Percentiles rank a stretch among this genome's conserved stretches.
Conservation (phyloP, 2,888 invertebrate genomes). For the Apamea epomidion region DNA sequence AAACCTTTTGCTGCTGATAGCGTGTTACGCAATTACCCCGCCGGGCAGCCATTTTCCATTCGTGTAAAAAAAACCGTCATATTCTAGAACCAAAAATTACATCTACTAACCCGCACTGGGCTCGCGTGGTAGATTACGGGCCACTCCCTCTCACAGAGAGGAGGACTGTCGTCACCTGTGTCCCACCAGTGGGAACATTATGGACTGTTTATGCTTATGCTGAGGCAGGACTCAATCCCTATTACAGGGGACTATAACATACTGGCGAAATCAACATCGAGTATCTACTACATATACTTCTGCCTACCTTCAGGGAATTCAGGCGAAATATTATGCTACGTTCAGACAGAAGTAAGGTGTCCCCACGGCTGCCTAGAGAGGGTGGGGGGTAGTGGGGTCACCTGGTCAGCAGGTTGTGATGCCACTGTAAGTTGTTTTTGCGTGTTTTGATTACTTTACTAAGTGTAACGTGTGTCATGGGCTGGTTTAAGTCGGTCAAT, state of each 20-base stretch:
- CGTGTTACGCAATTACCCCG: too few relatives aligned
- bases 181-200: background rate
- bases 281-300: background rate
- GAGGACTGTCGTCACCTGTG: too few relatives aligned
- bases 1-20: too few relatives aligned
- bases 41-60: background rate
- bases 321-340: background rate
- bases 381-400: conserved; percentile 41
- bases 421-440: conserved; percentile 57
- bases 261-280: background rate
- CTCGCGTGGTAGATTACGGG: background rate
- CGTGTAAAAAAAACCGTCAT: background rate
- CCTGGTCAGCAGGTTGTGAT: conserved; percentile 50
- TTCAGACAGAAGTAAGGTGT: conserved; percentile 45
- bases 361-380: conserved; percentile 16
- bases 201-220: background rate
- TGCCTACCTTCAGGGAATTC: background rate
- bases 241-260: background rate
- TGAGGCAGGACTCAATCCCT: background rate
- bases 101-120: background rate
- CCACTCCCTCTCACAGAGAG: background rate
- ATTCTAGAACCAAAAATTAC: too few relatives aligned
- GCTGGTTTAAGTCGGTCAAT: conserved; percentile 52
- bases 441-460: conserved; percentile 63
- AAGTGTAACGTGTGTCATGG: conserved; percentile 53